Evolutionary conservation across 2,888 invertebrate species (phyloP).

Genomic region (Alloplasta piceator): DNA sequence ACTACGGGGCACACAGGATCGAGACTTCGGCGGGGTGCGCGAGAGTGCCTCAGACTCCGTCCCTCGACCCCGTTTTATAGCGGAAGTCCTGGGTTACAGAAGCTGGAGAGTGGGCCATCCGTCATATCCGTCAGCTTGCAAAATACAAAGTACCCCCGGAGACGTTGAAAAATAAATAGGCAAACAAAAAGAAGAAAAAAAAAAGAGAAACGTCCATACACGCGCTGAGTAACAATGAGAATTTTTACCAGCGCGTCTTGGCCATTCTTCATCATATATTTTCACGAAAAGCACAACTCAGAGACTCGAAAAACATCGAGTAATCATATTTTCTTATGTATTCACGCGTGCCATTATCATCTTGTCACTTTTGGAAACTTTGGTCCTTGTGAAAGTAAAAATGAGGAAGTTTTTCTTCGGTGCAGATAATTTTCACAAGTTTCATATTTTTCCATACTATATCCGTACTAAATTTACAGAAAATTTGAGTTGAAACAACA

Average conservation of each 20-base stretch:
- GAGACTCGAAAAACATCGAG: constrained; percentile 21
- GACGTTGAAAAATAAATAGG: constrained; percentile 58
- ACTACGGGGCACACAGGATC: constrained; percentile 22
- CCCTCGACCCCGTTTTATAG: constrained; percentile 37
- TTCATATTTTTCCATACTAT: too few species aligned
- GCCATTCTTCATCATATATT: neutral
- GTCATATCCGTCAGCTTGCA: constrained; percentile 62
- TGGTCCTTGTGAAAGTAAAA: neutral
- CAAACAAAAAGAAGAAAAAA: constrained; percentile 25
- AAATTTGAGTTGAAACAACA: too few species aligned
- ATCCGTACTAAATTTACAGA: too few species aligned
- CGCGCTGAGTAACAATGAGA: constrained; percentile 27
- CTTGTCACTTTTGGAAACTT: neutral
- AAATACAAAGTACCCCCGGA: constrained; percentile 58
- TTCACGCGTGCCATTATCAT: neutral
- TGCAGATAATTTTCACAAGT: too few species aligned
- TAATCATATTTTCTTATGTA: constrained; percentile 12
- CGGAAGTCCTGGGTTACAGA: constrained; percentile 48
- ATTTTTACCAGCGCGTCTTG: neutral
- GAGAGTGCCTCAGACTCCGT: constrained; percentile 54
- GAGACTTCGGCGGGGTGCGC: constrained; percentile 21
- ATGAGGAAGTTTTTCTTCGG: too few species aligned
- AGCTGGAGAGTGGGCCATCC: constrained; percentile 57
- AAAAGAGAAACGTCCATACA: constrained; percentile 21
- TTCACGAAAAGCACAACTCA: constrained; percentile 3